A percentile compares a stretch with the other conserved stretches of the same genome.
phyloP scores from a whole-genome alignment of 2,888 invertebrate genomes.

The Didymodactylos carnosus region DNA sequence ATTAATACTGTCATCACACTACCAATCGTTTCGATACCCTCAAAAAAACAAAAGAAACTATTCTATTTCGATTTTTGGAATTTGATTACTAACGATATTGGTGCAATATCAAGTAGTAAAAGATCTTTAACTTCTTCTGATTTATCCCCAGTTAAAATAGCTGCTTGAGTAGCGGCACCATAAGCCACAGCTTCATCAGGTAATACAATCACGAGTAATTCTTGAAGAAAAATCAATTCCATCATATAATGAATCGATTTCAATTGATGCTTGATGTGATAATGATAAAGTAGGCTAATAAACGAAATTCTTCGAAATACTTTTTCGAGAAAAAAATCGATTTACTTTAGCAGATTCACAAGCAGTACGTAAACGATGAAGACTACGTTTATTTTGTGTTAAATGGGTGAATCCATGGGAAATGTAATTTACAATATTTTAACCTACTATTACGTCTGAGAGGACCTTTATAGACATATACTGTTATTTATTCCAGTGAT shows the following conservation, averaged over 20 bases:
- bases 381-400: no score
- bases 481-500: no score
- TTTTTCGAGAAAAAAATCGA: no score
- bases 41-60: not conserved
- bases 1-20: conserved; percentile 88
- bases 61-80: not conserved
- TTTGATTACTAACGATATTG: conserved; percentile 41
- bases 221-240: conserved; percentile 88
- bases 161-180: conserved; percentile 65
- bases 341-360: no score
- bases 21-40: conserved; percentile 69
- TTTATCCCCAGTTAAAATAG: conserved; percentile 41
- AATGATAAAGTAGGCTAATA: conserved; percentile 40
- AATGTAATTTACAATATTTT: no score
- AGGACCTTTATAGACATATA: no score
- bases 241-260: conserved; percentile 81
- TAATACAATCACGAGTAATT: conserved; percentile 75
- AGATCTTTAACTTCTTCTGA: conserved; percentile 35
- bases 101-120: conserved; percentile 33
- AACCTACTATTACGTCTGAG: no score
- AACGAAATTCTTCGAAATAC: no score
- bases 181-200: conserved; percentile 36
- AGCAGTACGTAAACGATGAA: no score
- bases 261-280: conserved; percentile 45
- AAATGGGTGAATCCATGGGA: no score